Conservation (phyloP, 2,888 invertebrate genomes). For the Poecilus cupreus region DNA sequence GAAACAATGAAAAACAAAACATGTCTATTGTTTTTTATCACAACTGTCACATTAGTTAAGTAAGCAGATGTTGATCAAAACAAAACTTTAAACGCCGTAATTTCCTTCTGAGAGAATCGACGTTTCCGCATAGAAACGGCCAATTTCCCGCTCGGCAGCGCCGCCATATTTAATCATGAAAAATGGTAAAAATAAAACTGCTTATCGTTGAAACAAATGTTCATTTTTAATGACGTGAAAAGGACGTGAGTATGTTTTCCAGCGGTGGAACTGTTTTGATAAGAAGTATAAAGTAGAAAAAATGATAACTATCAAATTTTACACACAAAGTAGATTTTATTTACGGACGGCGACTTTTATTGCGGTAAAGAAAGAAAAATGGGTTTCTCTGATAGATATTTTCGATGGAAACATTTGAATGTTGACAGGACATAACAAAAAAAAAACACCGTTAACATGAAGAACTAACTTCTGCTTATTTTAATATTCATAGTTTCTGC, state of each 20-base stretch:
- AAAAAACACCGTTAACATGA: too few relatives aligned
- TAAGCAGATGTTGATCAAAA: conserved; percentile 16
- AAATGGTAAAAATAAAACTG: not conserved
- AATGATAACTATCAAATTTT: conserved; percentile 14
- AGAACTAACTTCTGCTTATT: too few relatives aligned
- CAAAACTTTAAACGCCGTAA: conserved; percentile 2
- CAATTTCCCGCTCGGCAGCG: conserved; percentile 3
- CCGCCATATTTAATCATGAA: conserved; percentile 1
- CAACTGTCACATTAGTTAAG: conserved; percentile 7
- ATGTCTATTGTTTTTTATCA: conserved; percentile 22
- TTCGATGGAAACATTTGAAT: not conserved
- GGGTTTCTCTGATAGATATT: not conserved
- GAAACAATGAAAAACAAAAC: conserved; percentile 29
- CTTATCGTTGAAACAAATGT: not conserved
- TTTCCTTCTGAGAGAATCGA: conserved; percentile 12
- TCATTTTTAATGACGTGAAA: conserved; percentile 10
- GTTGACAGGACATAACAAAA: not conserved
- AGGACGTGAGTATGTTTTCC: not conserved
- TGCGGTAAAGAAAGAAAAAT: not conserved
- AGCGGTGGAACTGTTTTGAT: not conserved
- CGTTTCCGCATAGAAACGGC: conserved; percentile 8
- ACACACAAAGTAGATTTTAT: not conserved
- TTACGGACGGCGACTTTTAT: not conserved
- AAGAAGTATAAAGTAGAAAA: not conserved
- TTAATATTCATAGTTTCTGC: too few relatives aligned